A percentile compares a stretch with the other conserved stretches of the same genome.
These are phyloP conservation scores for Hyposoter didymator DNA, from an alignment of 2,888 invertebrate species.

Conservation along the genomic window DNA sequence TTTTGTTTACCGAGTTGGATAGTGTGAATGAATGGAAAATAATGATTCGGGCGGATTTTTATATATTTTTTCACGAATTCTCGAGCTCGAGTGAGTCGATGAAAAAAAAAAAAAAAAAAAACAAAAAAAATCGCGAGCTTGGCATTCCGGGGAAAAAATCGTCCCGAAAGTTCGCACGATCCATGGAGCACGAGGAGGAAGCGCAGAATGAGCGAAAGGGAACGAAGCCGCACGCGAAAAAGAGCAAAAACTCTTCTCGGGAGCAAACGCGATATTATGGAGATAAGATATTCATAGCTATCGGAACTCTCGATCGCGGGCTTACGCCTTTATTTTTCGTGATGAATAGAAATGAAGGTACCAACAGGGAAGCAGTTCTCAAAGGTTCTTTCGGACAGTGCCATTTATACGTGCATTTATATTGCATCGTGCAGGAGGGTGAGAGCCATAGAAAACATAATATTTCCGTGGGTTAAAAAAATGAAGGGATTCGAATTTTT, in stretches of 20 bases:
- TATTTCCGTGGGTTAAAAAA: not conserved
- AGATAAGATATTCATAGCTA: constrained; percentile 81
- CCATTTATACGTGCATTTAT: constrained; percentile 9
- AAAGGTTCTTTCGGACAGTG: constrained; percentile 39
- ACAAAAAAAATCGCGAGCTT: constrained; percentile 2
- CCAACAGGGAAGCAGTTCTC: constrained; percentile 45
- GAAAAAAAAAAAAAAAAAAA: constrained; percentile 16
- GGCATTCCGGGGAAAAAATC: constrained; percentile 8
- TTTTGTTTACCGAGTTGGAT: not conserved
- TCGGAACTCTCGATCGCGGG: constrained; percentile 78
- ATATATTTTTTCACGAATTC: not conserved
- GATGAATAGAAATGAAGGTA: constrained; percentile 79
- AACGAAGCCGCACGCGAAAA: not conserved
- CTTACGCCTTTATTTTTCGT: constrained; percentile 78
- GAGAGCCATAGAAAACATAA: not conserved
- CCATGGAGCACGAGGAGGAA: not conserved
- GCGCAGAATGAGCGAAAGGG: constrained; percentile 10
- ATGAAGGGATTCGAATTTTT: not conserved
- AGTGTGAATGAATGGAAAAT: not conserved
- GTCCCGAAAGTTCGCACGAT: constrained; percentile 31
- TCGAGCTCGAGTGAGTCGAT: constrained; percentile 1
- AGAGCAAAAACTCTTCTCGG: constrained; percentile 33
- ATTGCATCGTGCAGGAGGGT: not conserved
- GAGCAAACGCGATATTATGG: constrained; percentile 74
- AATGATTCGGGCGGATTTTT: not conserved